Percentiles rank a stretch among this genome's conserved stretches.
Evolutionary conservation across 2,888 invertebrate species (phyloP).

Genomic region (Spodoptera littoralis): DNA sequence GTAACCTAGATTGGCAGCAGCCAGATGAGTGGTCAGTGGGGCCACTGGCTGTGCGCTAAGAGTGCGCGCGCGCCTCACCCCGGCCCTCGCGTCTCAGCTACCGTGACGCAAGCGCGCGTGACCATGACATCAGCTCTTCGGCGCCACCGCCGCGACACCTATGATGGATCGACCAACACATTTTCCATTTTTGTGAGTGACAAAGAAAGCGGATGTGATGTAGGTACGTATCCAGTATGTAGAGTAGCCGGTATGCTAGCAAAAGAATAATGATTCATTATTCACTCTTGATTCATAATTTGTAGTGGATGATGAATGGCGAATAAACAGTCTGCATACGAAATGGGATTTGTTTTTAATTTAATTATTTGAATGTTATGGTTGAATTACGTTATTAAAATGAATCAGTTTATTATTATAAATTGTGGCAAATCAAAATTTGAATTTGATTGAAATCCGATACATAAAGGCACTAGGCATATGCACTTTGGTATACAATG

Average conservation of each 20-base stretch:
- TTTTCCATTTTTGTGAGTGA: slow-evolving; percentile 64
- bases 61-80: slow-evolving; percentile 55
- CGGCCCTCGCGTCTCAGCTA: slow-evolving; percentile 45
- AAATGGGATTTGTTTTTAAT: slow-evolving; percentile 7
- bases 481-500: slow-evolving; percentile 12
- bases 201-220: slow-evolving; percentile 58
- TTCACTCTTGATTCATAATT: slow-evolving; percentile 29
- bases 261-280: slow-evolving; percentile 45
- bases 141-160: slow-evolving; percentile 69
- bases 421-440: slow-evolving; percentile 9
- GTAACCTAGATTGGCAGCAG: slow-evolving; percentile 65
- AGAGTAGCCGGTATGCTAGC: slow-evolving; percentile 36
- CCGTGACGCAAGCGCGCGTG: slow-evolving; percentile 81
- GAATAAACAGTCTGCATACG: slow-evolving; percentile 28
- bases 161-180: slow-evolving; percentile 69
- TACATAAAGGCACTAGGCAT: neutral
- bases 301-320: slow-evolving; percentile 11
- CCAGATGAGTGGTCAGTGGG: slow-evolving; percentile 71
- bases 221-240: slow-evolving; percentile 43
- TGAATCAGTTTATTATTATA: neutral
- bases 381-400: too few species aligned
- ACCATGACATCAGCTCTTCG: slow-evolving; percentile 79
- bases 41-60: slow-evolving; percentile 64
- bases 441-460: slow-evolving; percentile 4
- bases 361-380: too few species aligned